Evolutionary conservation across 2,888 invertebrate genomes (phyloP).

Genomic region (Carpatolechia fugitivella): DNA sequence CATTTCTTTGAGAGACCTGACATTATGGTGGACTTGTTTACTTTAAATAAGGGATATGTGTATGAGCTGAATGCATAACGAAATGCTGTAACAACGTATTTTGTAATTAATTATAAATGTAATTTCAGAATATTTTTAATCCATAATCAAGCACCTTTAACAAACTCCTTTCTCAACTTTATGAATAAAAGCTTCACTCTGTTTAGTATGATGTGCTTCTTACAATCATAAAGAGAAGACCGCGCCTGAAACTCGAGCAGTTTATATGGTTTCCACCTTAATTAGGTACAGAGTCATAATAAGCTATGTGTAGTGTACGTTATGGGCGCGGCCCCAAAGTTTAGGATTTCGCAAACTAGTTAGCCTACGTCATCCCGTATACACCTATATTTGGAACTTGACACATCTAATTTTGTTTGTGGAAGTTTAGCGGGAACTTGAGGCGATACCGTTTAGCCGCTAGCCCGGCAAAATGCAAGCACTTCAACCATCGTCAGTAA

Average conservation of each 20-base stretch:
- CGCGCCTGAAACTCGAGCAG: too few species aligned
- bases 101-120: too few species aligned
- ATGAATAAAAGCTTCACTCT: too few species aligned
- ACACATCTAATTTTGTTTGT: background rate
- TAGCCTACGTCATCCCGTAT: background rate
- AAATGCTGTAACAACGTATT: too few species aligned
- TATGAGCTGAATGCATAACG: too few species aligned
- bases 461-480: too few species aligned
- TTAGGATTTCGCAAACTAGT: slow-evolving; percentile 1
- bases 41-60: too few species aligned
- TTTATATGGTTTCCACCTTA: slow-evolving; percentile 4
- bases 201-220: too few species aligned
- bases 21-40: background rate
- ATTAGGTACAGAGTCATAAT: slow-evolving; percentile 4
- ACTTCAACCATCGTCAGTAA: background rate
- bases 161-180: too few species aligned
- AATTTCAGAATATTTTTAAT: too few species aligned
- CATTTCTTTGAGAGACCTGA: background rate
- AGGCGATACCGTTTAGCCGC: background rate
- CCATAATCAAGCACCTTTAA: too few species aligned
- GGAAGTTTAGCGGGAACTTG: background rate
- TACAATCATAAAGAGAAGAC: too few species aligned
- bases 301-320: slow-evolving; percentile 4
- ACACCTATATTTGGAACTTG: background rate
- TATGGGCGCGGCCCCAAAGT: background rate